Evolutionary conservation across 2,113 vertebrate species (phyloP).

Genomic region (Chloebia gouldiae): DNA sequence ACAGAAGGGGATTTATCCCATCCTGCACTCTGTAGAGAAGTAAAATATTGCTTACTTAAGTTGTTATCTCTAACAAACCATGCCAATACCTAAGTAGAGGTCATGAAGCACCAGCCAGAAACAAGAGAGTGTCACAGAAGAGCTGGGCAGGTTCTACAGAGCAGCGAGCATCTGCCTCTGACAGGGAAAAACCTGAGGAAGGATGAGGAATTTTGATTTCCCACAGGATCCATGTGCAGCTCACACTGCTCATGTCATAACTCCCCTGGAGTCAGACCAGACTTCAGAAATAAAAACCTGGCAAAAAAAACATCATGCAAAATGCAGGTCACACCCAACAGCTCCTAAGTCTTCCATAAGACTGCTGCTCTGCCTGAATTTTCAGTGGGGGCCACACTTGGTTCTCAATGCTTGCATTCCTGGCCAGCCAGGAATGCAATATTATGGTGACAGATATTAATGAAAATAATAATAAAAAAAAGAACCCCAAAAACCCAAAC

Average conservation of each 20-base stretch:
- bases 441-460: neutral
- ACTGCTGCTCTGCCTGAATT: neutral
- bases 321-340: neutral
- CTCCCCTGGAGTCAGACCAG: neutral
- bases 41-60: neutral
- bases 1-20: neutral
- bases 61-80: neutral
- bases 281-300: neutral
- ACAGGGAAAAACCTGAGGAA: neutral
- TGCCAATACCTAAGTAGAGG: neutral
- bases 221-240: neutral
- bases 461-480: neutral
- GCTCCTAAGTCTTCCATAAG: neutral
- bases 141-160: neutral
- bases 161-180: neutral
- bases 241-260: neutral
- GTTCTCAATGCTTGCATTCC: neutral
- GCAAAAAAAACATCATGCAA: neutral
- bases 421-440: neutral
- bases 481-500: rapidly evolving
- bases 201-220: neutral
- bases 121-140: neutral
- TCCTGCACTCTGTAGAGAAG: neutral
- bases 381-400: neutral
- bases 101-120: neutral